A percentile compares a stretch with the other conserved stretches of the same genome.
Evolutionary conservation across 2,113 vertebrate genomes (phyloP).

Genomic region (Corythornis cristatus): DNA sequence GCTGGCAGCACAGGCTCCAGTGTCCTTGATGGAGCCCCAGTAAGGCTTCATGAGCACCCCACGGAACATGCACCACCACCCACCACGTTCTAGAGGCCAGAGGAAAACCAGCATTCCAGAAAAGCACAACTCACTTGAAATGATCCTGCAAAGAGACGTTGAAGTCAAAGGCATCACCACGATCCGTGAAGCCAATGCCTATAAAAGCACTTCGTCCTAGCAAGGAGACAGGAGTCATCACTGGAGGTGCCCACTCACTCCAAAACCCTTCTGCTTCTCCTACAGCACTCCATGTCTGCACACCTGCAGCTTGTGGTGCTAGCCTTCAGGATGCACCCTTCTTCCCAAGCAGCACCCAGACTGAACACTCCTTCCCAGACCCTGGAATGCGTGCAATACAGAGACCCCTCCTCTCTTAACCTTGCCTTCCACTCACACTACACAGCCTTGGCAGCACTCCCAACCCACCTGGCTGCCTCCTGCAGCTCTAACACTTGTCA

Average conservation of each 20-base stretch:
- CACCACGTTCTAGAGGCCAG: not conserved
- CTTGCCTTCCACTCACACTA: not conserved
- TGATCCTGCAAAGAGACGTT: slow-evolving; percentile 97
- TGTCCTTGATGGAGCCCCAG: not conserved
- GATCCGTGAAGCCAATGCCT: slow-evolving; percentile 93
- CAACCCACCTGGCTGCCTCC: not conserved
- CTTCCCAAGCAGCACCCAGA: accelerated
- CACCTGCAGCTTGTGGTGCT: not conserved
- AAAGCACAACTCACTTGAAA: slow-evolving; percentile 87
- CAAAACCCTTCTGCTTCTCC: slow-evolving; percentile 12
- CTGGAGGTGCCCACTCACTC: not conserved
- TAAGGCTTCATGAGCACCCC: not conserved
- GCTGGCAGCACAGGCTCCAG: not conserved
- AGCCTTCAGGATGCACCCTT: not conserved
- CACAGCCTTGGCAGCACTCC: not conserved
- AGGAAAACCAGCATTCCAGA: not conserved
- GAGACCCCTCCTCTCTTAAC: not conserved
- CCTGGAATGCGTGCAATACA: not conserved
- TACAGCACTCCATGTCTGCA: not conserved
- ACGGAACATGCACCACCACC: not conserved
- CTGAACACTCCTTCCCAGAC: not conserved
- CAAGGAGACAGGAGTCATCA: slow-evolving; percentile 7
- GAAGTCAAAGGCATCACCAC: slow-evolving; percentile 98
- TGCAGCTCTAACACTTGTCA: not conserved
- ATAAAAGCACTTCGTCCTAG: slow-evolving; percentile 96